Evolutionary conservation across 2,888 invertebrate species (phyloP), one percentile per base, ranked within the genome.

Genomic region (Ectobius pallidus): DNA sequence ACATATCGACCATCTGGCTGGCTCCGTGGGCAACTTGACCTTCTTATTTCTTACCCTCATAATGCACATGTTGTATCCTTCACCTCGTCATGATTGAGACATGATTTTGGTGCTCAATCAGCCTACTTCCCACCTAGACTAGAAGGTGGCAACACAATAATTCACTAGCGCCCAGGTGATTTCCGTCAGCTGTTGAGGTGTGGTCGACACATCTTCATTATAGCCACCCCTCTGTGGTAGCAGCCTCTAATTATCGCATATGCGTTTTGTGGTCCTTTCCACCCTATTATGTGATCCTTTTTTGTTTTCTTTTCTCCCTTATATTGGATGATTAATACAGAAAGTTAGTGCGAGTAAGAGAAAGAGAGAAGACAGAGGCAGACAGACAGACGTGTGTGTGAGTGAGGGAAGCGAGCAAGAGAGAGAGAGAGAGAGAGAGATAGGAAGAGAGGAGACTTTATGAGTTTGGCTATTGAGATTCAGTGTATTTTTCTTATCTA

Each of bases 201-300:
- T 63, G 63, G 39, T 22, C 25, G 63, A 20, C 39, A 42, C 42
- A n/a, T 63, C 63, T 63, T 63, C 63, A 63, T 63, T 63, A 63
- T 22, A 42, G 42, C 42, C 34, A 63, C 42, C 25, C 22, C 34
- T 32, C 34, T 62, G 63, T 52, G 52, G 52, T 63, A 39, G 42
- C 63, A 63, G 20, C 18, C 61, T 42, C 63, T 42, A 63, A 63
- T 63, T 63, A 63, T 42, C 34, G 16, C 63, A 63, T 63, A 16
- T 34, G 42, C 42, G 52, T 52, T 52, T 52, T 52, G 52, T 25
- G 52, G 11, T 25, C 52, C 52, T 14, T 14, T 18, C 52, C 46
- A n/a, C n/a, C n/a, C n/a, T n/a, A n/a, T n/a, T n/a, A n/a, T n/a
- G n/a, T n/a, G n/a, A n/a, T n/a, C n/a, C n/a, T n/a, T n/a, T n/a